phyloP scores from a whole-genome alignment of 2,113 vertebrate species.

The Thamnophis sirtalis region DNA sequence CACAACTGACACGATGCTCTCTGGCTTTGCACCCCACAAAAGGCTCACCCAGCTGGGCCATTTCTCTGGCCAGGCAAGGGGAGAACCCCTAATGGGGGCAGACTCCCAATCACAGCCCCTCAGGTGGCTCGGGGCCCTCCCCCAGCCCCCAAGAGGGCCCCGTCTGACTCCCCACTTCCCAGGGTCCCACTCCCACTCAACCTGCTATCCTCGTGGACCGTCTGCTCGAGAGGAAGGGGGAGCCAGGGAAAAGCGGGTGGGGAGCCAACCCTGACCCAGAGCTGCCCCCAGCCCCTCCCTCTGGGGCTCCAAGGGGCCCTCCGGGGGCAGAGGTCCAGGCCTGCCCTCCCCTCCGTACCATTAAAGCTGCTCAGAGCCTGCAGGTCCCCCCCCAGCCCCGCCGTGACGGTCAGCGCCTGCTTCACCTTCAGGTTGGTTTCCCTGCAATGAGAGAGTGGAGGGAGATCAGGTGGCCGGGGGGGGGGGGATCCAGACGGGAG shows the following conservation, averaged over 20 bases:
- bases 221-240: neutral
- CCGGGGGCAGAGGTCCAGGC: neutral
- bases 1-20: neutral
- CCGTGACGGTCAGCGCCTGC: constrained; percentile 84
- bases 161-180: neutral
- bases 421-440: constrained; percentile 98
- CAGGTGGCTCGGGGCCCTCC: neutral
- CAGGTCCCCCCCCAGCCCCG: constrained; percentile 76
- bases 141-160: neutral
- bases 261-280: neutral
- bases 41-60: neutral
- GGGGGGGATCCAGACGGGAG: neutral
- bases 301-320: neutral
- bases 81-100: neutral
- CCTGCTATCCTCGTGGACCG: neutral
- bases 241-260: neutral
- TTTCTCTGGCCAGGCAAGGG: neutral
- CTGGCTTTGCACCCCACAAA: neutral
- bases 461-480: neutral
- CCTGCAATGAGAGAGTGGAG: constrained; percentile 60
- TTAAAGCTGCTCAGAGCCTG: constrained; percentile 76
- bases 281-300: neutral
- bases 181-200: neutral
- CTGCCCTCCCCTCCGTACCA: constrained; percentile 69
- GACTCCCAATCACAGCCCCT: neutral